phyloP scores from a whole-genome alignment of 2,797 vertebrate genomes.

The Macropodus opercularis region DNA sequence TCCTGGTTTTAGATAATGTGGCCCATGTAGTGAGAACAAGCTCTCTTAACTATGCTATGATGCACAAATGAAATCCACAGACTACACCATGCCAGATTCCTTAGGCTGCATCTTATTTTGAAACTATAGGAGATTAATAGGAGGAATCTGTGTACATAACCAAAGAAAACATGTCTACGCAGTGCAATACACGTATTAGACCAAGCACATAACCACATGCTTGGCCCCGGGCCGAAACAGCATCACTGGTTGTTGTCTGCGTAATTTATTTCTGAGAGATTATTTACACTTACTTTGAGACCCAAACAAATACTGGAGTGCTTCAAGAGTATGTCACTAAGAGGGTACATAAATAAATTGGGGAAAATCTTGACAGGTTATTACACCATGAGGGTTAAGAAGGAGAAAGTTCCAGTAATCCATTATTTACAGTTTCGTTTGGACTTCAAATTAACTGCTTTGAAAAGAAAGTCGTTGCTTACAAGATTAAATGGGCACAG shows the following conservation, averaged over 20 bases:
- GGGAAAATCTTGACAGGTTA: slow-evolving; percentile 83
- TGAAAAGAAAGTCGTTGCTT: slow-evolving; percentile 82
- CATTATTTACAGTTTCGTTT: slow-evolving; percentile 88
- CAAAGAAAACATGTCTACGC: slow-evolving; percentile 64
- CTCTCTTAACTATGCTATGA: slow-evolving; percentile 32
- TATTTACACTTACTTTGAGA: slow-evolving; percentile 73
- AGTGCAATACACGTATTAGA: slow-evolving; percentile 70
- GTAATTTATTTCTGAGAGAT: slow-evolving; percentile 73
- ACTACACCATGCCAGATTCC: slow-evolving; percentile 79
- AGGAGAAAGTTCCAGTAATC: slow-evolving; percentile 81
- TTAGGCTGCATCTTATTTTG: slow-evolving; percentile 63
- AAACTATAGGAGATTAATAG: slow-evolving; percentile 76
- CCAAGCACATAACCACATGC: slow-evolving; percentile 54
- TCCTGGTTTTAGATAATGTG: neutral
- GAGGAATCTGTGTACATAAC: slow-evolving; percentile 69
- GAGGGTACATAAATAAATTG: slow-evolving; percentile 79
- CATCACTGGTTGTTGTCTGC: slow-evolving; percentile 68
- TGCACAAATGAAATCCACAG: slow-evolving; percentile 77
- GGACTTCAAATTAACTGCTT: slow-evolving; percentile 78
- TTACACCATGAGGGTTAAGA: slow-evolving; percentile 84
- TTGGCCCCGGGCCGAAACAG: slow-evolving; percentile 54
- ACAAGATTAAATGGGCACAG: slow-evolving; percentile 78
- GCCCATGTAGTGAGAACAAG: neutral
- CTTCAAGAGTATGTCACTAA: slow-evolving; percentile 65
- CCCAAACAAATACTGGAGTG: slow-evolving; percentile 74